Conservation (phyloP, 1,140 invertebrate genomes). For the Belonocnema kinseyi region DNA sequence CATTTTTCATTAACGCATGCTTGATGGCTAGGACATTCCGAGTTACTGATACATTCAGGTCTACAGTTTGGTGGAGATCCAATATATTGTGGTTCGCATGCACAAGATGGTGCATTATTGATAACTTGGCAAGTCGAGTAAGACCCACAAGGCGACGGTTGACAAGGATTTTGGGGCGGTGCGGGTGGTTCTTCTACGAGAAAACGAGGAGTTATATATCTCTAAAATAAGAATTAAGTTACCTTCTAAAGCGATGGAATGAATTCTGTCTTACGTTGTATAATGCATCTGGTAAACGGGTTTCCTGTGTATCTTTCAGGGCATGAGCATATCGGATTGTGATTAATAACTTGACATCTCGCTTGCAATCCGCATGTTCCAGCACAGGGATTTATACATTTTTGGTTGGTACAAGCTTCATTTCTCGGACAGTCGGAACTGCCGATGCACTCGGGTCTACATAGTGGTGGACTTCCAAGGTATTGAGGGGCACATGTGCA, state of each 20-base stretch:
- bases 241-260: slow-evolving; percentile 2
- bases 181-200: slow-evolving; percentile 40
- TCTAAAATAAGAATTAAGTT: slow-evolving; percentile 21
- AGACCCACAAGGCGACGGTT: slow-evolving; percentile 83
- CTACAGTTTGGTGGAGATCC: slow-evolving; percentile 83
- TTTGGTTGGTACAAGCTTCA: slow-evolving; percentile 69
- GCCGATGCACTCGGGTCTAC: slow-evolving; percentile 76
- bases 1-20: slow-evolving; percentile 85
- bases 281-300: slow-evolving; percentile 74
- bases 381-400: slow-evolving; percentile 70
- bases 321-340: slow-evolving; percentile 78
- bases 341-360: slow-evolving; percentile 68
- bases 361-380: slow-evolving; percentile 71
- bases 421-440: slow-evolving; percentile 70
- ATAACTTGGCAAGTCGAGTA: slow-evolving; percentile 81
- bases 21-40: slow-evolving; percentile 81
- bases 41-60: slow-evolving; percentile 84
- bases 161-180: slow-evolving; percentile 79
- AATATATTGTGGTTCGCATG: slow-evolving; percentile 81
- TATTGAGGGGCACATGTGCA: slow-evolving; percentile 80
- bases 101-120: slow-evolving; percentile 80
- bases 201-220: slow-evolving; percentile 37
- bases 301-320: slow-evolving; percentile 78
- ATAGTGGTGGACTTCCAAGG: slow-evolving; percentile 79
- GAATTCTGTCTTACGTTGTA: slow-evolving; percentile 59